These are phyloP conservation scores for Picathartes gymnocephalus DNA, from an alignment of 2,113 vertebrate genomes.

Conservation along the genomic window DNA sequence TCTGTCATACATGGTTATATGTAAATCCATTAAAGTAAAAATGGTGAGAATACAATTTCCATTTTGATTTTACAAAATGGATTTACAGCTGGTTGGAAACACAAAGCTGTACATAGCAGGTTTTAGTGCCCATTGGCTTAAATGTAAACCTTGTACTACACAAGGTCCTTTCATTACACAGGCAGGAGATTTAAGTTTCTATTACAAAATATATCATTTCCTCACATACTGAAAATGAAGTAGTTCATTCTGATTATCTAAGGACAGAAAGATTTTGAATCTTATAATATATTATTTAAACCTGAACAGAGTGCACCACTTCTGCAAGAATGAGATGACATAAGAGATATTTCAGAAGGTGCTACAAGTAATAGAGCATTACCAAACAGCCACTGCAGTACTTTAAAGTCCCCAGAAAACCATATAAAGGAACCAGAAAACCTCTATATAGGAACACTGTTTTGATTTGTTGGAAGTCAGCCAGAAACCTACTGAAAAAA, in stretches of 20 bases:
- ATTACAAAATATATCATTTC: conserved; percentile 44
- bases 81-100: neutral
- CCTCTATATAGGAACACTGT: neutral
- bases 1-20: neutral
- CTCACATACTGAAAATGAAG: conserved; percentile 34
- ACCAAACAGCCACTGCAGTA: neutral
- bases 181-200: conserved; percentile 41
- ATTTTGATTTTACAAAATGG: conserved; percentile 2
- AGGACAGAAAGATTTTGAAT: conserved; percentile 27
- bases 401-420: neutral
- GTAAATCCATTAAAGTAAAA: conserved; percentile 1
- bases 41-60: neutral
- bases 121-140: conserved; percentile 41
- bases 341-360: conserved; percentile 1
- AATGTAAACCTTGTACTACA: conserved; percentile 24
- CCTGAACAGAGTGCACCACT: neutral
- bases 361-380: conserved; percentile 17
- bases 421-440: neutral
- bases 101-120: neutral
- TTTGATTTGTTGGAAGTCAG: neutral
- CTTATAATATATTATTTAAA: conserved; percentile 44
- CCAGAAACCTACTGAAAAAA: neutral
- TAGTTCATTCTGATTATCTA: conserved; percentile 9
- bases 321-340: neutral
- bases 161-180: conserved; percentile 46